phyloP scores from a whole-genome alignment of 2,797 vertebrate species.

The Margarornis squamiger region DNA sequence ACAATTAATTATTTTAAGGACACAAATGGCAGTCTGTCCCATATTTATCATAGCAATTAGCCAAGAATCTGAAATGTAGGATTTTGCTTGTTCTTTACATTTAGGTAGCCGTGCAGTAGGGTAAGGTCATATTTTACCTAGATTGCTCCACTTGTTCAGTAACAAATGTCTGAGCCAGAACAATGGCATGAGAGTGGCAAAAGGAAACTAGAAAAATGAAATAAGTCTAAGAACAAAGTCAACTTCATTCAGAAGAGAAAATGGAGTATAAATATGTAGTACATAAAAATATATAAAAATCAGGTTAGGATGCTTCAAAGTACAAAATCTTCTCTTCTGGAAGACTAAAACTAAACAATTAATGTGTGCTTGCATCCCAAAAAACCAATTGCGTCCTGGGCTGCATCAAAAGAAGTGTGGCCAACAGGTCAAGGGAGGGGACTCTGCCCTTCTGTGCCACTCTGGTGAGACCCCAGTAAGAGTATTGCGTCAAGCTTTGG shows the following conservation, averaged over 20 bases:
- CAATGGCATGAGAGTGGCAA: neutral
- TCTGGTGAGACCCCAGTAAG: neutral
- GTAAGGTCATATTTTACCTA: neutral
- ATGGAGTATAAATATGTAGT: neutral
- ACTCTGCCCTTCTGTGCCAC: neutral
- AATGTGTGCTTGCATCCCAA: neutral
- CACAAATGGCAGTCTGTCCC: neutral
- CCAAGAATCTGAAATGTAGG: neutral
- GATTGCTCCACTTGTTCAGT: neutral
- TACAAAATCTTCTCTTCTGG: neutral
- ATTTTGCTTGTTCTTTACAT: neutral
- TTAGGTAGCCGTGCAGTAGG: neutral
- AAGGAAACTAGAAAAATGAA: neutral
- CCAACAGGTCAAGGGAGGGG: neutral
- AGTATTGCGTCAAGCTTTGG: neutral
- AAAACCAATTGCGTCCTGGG: neutral
- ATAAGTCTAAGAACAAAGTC: neutral
- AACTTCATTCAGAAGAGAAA: neutral
- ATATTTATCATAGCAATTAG: neutral
- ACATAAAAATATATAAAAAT: neutral
- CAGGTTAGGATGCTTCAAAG: neutral
- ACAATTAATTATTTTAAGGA: neutral
- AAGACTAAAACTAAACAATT: neutral
- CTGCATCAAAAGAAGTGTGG: neutral
- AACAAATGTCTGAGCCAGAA: neutral